Base-by-base conservation (phyloP, 2,113 vertebrate species). In the Python bivittatus region DNA sequence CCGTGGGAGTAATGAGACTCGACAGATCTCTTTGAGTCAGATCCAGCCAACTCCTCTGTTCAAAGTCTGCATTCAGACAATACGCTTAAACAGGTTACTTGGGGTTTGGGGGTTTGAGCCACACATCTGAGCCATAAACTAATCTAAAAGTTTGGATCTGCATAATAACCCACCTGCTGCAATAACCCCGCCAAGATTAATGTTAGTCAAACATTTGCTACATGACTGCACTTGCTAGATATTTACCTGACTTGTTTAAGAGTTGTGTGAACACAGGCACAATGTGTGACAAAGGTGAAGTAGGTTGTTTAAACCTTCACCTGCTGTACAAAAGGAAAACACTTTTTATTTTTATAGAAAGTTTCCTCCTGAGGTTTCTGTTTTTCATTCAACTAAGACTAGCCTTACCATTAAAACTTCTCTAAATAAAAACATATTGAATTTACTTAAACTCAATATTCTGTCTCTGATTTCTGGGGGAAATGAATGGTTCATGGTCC, bases 391-490 rank as follows among this genome's bases (percentile, higher is more conserved):
- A 0, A 11, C 25, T 20, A 27, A 10, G 13, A 9, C 0, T 90
- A 25, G 60, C 89, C 61, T 91, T 29, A 92, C 95, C 52, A 58
- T 86, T 9, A 7, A 94, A 42, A 91, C 93, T 27, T 93, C 91
- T 90, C 93, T 61, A 91, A 93, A 96, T 57, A 86, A 95, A 91
- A 95, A 96, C 94, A 94, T 95, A 97, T 95, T 94, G 95, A 92
- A 95, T 97, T 97, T 95, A 92, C 94, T 96, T 96, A 53, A 12
- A 95, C 95, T 94, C 96, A 95, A 97, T 96, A 97, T 95, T 95
- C 95, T 93, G 96, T 96, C 96, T 97, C 94, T 12, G 29, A 64
- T 52, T 91, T 86, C 95, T 94, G 95, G 88, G 93, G 91, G 94
- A 93, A 95, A 0, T 91, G 93, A 91, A 90, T 94, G 93, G 92